Evolutionary conservation across 2,113 vertebrate genomes (phyloP).

Genomic region (Hymenochirus boettgeri): DNA sequence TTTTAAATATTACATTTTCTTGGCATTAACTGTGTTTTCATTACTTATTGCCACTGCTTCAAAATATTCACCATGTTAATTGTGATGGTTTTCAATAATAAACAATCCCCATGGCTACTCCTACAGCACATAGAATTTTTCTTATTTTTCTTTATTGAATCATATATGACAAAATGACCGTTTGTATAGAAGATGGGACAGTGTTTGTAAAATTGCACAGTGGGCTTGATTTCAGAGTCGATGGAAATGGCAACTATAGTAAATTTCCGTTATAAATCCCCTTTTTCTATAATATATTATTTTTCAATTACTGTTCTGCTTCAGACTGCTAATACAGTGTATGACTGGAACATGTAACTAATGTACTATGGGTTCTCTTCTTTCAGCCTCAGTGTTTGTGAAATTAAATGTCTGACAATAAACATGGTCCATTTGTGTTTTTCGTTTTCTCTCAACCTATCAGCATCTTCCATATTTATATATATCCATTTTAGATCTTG

Average conservation of each 20-base stretch:
- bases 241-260: slow-evolving; percentile 32
- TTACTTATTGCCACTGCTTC: slow-evolving; percentile 2
- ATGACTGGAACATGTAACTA: no score
- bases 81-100: slow-evolving; percentile 16
- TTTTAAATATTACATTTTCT: neutral
- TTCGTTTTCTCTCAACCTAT: no score
- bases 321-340: no score
- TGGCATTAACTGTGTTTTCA: slow-evolving; percentile 9
- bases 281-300: neutral
- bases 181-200: slow-evolving; percentile 15
- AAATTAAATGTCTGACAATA: no score
- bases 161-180: slow-evolving; percentile 36
- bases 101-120: slow-evolving; percentile 3
- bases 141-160: slow-evolving; percentile 29
- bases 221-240: slow-evolving; percentile 8
- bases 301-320: slow-evolving; percentile 5
- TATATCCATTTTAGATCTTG: no score
- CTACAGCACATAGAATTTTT: slow-evolving; percentile 25
- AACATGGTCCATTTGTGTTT: no score
- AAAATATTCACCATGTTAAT: slow-evolving; percentile 28
- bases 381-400: no score
- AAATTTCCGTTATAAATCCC: slow-evolving; percentile 2
- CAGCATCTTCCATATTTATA: no score
- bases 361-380: no score
- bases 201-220: slow-evolving; percentile 22